These are phyloP conservation scores for Aurelia sp. DNA, from an alignment of 30 jellyfish, hydroid and myxozoan genomes.

Conservation along the genomic window DNA sequence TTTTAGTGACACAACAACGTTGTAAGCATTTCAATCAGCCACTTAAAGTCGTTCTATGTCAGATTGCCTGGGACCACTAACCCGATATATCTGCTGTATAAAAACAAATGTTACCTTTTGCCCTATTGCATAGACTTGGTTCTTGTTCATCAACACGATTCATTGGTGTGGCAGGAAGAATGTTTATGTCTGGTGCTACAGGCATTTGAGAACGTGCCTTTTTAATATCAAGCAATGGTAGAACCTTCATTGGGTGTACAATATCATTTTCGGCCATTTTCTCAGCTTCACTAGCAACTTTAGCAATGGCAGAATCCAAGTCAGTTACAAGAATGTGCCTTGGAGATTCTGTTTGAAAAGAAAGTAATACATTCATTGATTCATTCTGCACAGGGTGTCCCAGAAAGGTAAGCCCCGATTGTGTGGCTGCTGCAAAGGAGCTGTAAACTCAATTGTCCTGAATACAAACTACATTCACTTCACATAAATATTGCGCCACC, in stretches of 20 bases:
- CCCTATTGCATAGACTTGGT: not conserved
- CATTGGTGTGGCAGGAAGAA: slow-evolving; percentile 65
- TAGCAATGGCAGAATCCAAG: slow-evolving; percentile 52
- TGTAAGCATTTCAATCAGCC: no score
- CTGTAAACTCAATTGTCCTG: no score
- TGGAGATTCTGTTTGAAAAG: slow-evolving; percentile 18
- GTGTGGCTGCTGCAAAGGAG: no score
- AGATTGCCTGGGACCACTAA: no score
- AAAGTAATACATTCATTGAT: no score
- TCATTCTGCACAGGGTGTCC: no score
- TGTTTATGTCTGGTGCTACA: slow-evolving; percentile 22
- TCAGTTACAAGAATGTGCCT: slow-evolving; percentile 66
- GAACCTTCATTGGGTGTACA: not conserved
- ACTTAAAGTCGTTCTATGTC: no score
- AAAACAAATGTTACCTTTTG: not conserved
- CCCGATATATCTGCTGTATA: no score
- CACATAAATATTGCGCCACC: no score
- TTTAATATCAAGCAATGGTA: not conserved
- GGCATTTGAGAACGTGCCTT: not conserved
- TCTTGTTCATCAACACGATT: not conserved
- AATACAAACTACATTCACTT: no score
- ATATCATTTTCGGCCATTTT: not conserved
- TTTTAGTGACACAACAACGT: no score
- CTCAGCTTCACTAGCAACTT: slow-evolving; percentile 4
- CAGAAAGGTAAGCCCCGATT: no score